phyloP scores from a whole-genome alignment of 2,113 vertebrate species.

The Ornithorhynchus anatinus region DNA sequence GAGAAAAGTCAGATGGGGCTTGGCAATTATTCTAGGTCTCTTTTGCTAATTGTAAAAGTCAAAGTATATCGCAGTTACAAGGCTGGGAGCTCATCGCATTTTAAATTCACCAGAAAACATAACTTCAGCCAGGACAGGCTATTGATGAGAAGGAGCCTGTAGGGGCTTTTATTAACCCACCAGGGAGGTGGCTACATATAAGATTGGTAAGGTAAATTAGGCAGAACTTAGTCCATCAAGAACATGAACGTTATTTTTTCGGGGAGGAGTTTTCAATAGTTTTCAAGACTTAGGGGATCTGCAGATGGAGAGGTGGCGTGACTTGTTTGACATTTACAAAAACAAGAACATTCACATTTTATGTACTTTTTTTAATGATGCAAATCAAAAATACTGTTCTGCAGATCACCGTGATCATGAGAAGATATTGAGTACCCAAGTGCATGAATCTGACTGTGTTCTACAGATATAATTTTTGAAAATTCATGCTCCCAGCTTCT shows the following conservation, averaged over 20 bases:
- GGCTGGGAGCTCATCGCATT: neutral
- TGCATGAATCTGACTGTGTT: no score
- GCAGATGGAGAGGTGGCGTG: neutral
- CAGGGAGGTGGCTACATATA: neutral
- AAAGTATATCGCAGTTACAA: neutral
- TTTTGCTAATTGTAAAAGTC: neutral
- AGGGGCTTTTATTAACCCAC: neutral
- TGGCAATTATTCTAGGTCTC: neutral
- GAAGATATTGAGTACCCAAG: no score
- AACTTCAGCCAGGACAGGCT: neutral
- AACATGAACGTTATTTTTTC: neutral
- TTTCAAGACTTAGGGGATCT: no score
- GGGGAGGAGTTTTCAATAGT: neutral
- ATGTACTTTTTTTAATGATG: no score
- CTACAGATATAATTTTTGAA: no score
- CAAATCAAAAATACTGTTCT: no score
- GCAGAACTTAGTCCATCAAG: neutral
- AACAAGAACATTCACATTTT: neutral
- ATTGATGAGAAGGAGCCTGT: neutral
- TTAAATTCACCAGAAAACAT: neutral
- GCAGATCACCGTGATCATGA: no score
- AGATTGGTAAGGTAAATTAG: neutral
- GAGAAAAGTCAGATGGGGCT: neutral
- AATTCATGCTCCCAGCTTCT: no score
- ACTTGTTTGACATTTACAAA: neutral